Base-by-base conservation (phyloP, 2,888 invertebrate genomes). In the Xestia ashworthii region DNA sequence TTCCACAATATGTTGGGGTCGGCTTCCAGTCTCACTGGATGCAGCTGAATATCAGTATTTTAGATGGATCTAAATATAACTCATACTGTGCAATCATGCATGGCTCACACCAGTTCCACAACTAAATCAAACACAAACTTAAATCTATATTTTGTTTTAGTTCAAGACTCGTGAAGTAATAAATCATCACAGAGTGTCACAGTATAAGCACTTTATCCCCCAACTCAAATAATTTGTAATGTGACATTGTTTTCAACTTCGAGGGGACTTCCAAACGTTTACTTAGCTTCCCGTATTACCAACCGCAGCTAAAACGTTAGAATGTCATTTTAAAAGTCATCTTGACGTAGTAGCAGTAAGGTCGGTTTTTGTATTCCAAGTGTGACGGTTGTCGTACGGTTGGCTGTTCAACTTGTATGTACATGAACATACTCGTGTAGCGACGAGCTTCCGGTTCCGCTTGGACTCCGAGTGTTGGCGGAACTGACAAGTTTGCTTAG, bases 401-500 rank as follows among this genome's bases (percentile, higher is more conserved):
- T 82, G 12, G n/a, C 32, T 14, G 48, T 50, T 48, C 66, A 69
- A 76, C 65, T 64, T 67, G 78, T 80, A 75, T 76, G 72, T 81
- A 82, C 76, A 74, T 76, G 71, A 58, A 60, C 66, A 84, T 83
- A 86, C 89, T 88, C 81, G 75, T 84, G 85, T 88, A 83, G 87
- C 71, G 83, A 80, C 83, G 75, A 77, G 84, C 88, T 87, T 93
- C 92, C 92, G 84, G 62, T 90, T 91, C 91, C 92, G 89, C 88
- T 87, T 81, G 80, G 84, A 83, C 89, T 87, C 85, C 73, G 82
- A 81, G 78, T 84, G 88, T 86, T 87, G 87, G 88, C 92, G 92
- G 93, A 91, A 92, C 90, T 87, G 86, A 85, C 89, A 92, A 93
- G 92, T 91, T 91, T 92, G 88, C 87, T 80, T 78, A 84, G 83